Base-by-base conservation (phyloP, 1,140 invertebrate genomes). In the Eupeodes corollae region DNA sequence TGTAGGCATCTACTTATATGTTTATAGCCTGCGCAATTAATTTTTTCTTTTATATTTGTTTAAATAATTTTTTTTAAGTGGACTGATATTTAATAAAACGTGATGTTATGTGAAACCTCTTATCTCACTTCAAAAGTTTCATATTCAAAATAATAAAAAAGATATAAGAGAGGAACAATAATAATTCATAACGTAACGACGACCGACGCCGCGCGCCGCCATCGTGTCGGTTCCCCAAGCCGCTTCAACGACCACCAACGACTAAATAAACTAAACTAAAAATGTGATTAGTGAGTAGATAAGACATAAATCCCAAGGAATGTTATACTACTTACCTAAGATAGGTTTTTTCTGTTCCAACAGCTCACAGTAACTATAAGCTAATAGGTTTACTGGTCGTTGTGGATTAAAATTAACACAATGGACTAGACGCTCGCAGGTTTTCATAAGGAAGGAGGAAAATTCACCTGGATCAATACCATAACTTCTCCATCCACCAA, bases 381-480 rank as follows among this genome's bases (percentile, higher is more conserved):
- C 87, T 66, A 94, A 77, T 52, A 94, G 76, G 59, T 82, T 82
- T 44, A 87, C 88, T 45, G 93, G 93, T 66, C 89, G 82, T 44
- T 83, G 77, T 41, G 89, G 79, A 58, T 79, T 82, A 57, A 96
- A 95, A 55, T 83, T 79, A 42, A 90, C 91, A 72, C 82, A 79
- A 52, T 81, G 78, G 41, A 98, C 92, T 56, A 98, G 76, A 55
- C 91, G 80, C 72, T 95, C 90, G 69, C 94, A 97, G 30, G 89
- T 88, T 61, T 78, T 79, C 93, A 98, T 97, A 49, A 98, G 72
- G 59, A 87, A 87, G 50, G 80, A 80, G 14, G 92, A 93, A 73
- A 98, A 98, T 62, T 90, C 84, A 31, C 93, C 93, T 3, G 94
- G 94, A 74, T 98, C 92, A 47, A 98, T 88, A n/a, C 93, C 94